A percentile compares a stretch with the other conserved stretches of the same genome.
Conservation (phyloP, 2,888 invertebrate species). For the Leucoma salicis region DNA sequence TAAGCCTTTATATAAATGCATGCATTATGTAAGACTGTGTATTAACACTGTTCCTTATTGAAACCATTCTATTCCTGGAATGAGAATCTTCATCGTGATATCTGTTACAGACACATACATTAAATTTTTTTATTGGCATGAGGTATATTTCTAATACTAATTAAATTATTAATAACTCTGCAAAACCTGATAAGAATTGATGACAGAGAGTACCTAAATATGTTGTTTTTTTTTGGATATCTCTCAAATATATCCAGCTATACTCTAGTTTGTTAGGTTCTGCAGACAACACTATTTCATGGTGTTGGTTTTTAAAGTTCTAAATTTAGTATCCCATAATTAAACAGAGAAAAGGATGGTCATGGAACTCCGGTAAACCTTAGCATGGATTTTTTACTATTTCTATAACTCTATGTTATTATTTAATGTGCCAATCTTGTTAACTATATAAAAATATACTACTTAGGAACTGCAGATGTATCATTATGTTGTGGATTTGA, state of each 20-base stretch:
- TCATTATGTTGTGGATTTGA: background rate
- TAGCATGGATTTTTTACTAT: slow-evolving; percentile 22
- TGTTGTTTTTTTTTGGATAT: too few relatives aligned
- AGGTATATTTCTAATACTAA: background rate
- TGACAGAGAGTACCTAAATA: too few relatives aligned
- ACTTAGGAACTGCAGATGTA: background rate
- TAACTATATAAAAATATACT: slow-evolving; percentile 14
- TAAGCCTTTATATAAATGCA: slow-evolving; percentile 46
- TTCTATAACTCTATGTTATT: background rate
- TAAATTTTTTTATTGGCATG: background rate
- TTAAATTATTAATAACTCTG: background rate
- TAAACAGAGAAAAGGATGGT: slow-evolving; percentile 32
- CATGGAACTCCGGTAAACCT: slow-evolving; percentile 4
- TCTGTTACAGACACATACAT: background rate
- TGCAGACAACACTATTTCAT: background rate
- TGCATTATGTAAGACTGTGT: slow-evolving; percentile 31
- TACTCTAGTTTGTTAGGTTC: background rate
- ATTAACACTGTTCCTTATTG: slow-evolving; percentile 16
- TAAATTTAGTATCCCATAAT: slow-evolving; percentile 3
- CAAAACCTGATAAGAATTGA: background rate
- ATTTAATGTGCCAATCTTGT: slow-evolving; percentile 5
- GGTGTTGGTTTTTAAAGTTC: background rate
- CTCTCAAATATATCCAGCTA: too few relatives aligned
- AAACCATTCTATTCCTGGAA: slow-evolving; percentile 47
- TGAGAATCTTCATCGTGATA: background rate